These are phyloP conservation scores for Ectobius pallidus DNA, from an alignment of 2,888 invertebrate genomes.

Conservation along the genomic window DNA sequence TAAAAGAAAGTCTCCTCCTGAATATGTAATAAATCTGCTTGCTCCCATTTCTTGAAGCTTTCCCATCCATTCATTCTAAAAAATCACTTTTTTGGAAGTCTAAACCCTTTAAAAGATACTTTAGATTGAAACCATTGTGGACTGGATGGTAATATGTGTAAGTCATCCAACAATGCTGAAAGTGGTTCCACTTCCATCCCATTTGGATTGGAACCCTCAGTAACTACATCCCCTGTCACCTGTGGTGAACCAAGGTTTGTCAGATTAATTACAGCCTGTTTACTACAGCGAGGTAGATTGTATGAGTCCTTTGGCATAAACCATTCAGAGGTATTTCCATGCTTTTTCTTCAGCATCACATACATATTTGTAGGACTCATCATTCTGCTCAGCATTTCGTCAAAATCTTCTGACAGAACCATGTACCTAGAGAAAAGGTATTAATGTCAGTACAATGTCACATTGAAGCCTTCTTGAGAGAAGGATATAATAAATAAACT, in stretches of 20 bases:
- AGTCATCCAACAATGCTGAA: background rate
- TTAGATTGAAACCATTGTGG: slow-evolving; percentile 9
- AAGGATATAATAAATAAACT: background rate
- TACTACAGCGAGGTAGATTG: background rate
- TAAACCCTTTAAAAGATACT: slow-evolving; percentile 5
- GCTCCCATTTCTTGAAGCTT: too few relatives aligned
- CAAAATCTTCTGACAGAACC: slow-evolving; percentile 19
- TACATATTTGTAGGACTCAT: background rate
- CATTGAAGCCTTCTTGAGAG: background rate
- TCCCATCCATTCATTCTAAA: too few relatives aligned
- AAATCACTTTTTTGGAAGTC: background rate
- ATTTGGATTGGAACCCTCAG: background rate
- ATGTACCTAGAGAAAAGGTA: background rate
- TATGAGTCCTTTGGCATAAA: slow-evolving; percentile 2
- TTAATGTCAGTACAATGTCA: background rate
- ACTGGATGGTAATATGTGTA: background rate
- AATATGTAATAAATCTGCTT: too few relatives aligned
- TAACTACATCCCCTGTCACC: background rate
- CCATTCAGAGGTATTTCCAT: background rate
- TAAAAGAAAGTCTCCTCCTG: too few relatives aligned
- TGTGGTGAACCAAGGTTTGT: background rate
- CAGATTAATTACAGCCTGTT: background rate
- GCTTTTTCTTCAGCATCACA: slow-evolving; percentile 7
- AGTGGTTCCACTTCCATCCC: too few relatives aligned
- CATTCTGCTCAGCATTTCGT: background rate